Evolutionary conservation across 1,140 invertebrate genomes (phyloP).

Genomic region (Drosophila ercepeae): DNA sequence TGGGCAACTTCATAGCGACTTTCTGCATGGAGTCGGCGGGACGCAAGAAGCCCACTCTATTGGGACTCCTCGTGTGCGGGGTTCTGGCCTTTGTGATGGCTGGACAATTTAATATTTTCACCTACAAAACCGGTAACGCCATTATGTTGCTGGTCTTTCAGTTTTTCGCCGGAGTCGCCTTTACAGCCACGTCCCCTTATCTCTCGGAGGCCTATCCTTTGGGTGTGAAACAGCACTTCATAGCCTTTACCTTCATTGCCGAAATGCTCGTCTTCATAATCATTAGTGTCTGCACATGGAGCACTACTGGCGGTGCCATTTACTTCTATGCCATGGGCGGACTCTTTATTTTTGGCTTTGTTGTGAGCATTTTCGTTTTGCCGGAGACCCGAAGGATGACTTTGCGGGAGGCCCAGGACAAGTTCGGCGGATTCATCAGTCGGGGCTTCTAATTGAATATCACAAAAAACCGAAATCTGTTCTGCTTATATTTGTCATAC

Average conservation of each 20-base stretch:
- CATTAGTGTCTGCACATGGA: background rate
- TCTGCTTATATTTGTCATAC: slow-evolving; percentile 3
- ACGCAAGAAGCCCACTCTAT: slow-evolving; percentile 47
- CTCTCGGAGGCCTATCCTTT: slow-evolving; percentile 59
- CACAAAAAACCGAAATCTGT: background rate
- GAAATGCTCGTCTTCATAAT: slow-evolving; percentile 57
- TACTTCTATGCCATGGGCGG: slow-evolving; percentile 51
- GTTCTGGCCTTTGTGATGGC: slow-evolving; percentile 42
- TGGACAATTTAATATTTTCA: background rate
- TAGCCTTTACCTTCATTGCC: slow-evolving; percentile 46
- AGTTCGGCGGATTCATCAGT: slow-evolving; percentile 43
- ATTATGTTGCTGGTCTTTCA: slow-evolving; percentile 34
- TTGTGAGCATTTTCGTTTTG: slow-evolving; percentile 37
- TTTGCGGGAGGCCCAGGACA: slow-evolving; percentile 53
- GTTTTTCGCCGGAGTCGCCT: slow-evolving; percentile 54
- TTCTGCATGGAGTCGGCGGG: slow-evolving; percentile 46
- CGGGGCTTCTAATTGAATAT: background rate
- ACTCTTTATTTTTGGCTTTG: slow-evolving; percentile 27
- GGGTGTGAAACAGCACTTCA: slow-evolving; percentile 58
- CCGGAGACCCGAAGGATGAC: slow-evolving; percentile 63
- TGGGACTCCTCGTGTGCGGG: slow-evolving; percentile 43
- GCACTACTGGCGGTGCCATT: fast-evolving
- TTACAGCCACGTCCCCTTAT: slow-evolving; percentile 43
- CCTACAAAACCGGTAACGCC: background rate
- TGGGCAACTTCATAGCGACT: slow-evolving; percentile 23